Evolutionary conservation across 2,113 vertebrate genomes (phyloP).

Genomic region (Heptranchias perlo): DNA sequence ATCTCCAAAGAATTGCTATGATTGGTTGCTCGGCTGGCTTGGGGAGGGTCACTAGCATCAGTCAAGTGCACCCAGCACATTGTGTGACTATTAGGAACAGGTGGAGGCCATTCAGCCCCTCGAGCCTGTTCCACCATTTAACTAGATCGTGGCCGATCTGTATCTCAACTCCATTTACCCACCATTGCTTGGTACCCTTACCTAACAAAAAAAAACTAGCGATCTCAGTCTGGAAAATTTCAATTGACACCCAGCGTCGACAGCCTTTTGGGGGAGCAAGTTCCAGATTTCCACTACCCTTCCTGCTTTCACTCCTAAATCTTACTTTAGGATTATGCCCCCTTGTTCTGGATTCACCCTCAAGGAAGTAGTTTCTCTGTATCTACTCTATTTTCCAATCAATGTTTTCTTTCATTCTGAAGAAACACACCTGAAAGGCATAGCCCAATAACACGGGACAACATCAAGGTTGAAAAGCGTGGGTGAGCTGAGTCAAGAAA

Average conservation of each 20-base stretch:
- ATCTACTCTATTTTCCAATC: background rate
- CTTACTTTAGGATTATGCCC: background rate
- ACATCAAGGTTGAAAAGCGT: background rate
- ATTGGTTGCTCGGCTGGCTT: background rate
- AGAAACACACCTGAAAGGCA: background rate
- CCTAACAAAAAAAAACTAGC: background rate
- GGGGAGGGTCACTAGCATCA: background rate
- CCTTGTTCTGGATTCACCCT: background rate
- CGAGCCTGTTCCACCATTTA: background rate
- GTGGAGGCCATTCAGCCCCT: background rate
- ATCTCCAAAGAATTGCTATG: background rate
- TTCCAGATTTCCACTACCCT: background rate
- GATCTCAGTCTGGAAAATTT: background rate
- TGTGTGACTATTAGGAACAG: background rate
- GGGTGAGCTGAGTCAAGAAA: background rate
- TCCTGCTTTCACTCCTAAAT: background rate
- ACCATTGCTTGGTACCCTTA: background rate
- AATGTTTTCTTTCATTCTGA: background rate
- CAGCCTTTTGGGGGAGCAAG: background rate
- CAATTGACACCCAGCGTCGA: background rate
- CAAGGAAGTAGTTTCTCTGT: background rate
- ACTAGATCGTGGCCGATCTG: background rate
- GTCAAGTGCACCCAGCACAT: background rate
- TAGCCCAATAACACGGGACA: background rate
- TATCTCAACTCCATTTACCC: background rate